phyloP scores from a whole-genome alignment of 2,113 vertebrate genomes.

The Lynx canadensis region DNA sequence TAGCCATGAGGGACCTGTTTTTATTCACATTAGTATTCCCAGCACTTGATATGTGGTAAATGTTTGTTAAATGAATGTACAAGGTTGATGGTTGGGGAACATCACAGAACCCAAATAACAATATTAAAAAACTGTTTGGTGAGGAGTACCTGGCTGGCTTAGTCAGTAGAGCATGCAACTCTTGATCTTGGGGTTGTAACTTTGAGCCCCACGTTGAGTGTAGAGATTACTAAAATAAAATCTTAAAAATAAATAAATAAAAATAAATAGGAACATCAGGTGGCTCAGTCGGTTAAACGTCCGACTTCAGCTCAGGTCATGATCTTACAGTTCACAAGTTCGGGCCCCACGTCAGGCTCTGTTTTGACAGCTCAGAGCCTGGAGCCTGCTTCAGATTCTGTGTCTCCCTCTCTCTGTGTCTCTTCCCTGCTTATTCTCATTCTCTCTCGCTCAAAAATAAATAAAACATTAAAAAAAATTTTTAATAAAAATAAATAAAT shows the following conservation, averaged over 20 bases:
- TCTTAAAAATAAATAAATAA: not conserved
- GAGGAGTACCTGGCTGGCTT: not conserved
- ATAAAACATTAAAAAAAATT: no score
- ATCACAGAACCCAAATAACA: constrained; percentile 5
- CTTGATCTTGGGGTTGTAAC: not conserved
- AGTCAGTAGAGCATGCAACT: not conserved
- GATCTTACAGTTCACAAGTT: no score
- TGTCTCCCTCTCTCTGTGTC: no score
- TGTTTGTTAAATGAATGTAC: constrained; percentile 7
- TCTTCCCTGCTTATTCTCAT: no score
- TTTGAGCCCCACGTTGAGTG: not conserved
- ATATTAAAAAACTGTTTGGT: not conserved
- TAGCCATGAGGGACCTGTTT: not conserved
- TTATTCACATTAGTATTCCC: not conserved
- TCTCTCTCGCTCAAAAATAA: no score
- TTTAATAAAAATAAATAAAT: not conserved
- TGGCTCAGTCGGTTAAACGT: no score
- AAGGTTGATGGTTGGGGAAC: not conserved
- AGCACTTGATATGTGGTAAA: not conserved
- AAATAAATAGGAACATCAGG: no score
- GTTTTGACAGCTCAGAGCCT: no score
- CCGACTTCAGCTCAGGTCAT: no score
- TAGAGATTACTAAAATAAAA: not conserved
- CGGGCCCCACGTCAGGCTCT: no score
- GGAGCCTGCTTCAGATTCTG: no score